Base-by-base conservation (phyloP, 2,888 invertebrate genomes). In the Acanthosepion lycidas region DNA sequence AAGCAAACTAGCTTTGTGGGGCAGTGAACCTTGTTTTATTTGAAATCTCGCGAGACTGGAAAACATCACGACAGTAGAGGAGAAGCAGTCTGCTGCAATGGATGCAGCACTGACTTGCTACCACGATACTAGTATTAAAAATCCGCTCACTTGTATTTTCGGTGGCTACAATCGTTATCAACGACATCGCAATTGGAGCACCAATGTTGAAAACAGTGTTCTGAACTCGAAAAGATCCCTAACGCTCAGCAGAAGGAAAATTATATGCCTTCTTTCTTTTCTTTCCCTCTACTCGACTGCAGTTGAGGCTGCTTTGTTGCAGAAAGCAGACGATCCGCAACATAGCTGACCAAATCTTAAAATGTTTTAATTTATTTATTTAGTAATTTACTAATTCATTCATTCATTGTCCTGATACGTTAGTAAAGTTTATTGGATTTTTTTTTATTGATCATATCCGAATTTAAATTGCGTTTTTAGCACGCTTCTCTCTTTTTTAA, bases 1-100 rank as follows among this genome's bases (percentile, higher is more conserved):
- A 59, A 78, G 12, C 78, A 78, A 78, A 78, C n/a, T 33, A n/a
- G 78, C 78, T 78, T n/a, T 33, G 33, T 78, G 18, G n/a, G n/a
- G n/a, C 78, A 78, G 78, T 78, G 78, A 78, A 78, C n/a, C n/a
- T n/a, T 78, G 33, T 78, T 78, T 78, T 78, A 78, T 78, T 78
- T 78, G 78, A 78, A 78, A 78, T 78, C 78, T 78, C n/a, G n/a
- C n/a, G 78, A 78, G 78, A 78, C 78, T 15, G n/a, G 78, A n/a
- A 78, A n/a, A n/a, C n/a, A 78, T 78, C n/a, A 78, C 78, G 6
- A 33, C 78, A 78, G 78, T 78, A 78, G n/a, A n/a, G 78, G n/a
- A 78, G 78, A 78, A 78, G 78, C 9, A n/a, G 78, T 78, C 78
- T 78, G n/a, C 78, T 78, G 78, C 78, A 78, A 78, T 78, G 78